Evolutionary conservation across 2,888 invertebrate genomes (phyloP), one percentile per base, ranked within the genome.

Genomic region (Minunthozetes semirufus): DNA sequence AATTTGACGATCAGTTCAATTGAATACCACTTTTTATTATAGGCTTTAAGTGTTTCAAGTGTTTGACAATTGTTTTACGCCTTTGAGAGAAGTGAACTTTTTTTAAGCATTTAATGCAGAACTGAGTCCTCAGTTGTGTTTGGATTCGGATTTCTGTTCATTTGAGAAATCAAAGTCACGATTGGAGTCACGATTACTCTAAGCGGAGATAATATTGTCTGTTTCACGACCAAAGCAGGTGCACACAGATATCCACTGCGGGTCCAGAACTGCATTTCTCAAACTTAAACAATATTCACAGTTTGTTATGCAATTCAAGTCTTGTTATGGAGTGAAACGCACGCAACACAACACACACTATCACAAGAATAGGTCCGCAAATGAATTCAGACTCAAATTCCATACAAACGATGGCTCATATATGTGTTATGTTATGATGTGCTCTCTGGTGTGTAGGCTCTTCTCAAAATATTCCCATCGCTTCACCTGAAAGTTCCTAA

Each of bases 161-260:
- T 25, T 70, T 70, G 42, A 70, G 70, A 70, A 70, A 46, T 70
- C 15, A 70, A 70, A 48, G 48, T 70, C 70, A 70, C 70, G 70
- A 70, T 48, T 70, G 48, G 48, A 48, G 48, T 70, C 70, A 70
- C 70, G 70, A 70, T 48, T 70, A 70, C 25, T 70, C 9, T 70
- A 48, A n/a, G 48, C 46, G 48, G 25, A 70, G 70, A 48, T 70
- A 70, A 70, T 70, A 70, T 70, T 70, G 70, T 70, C 48, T 70
- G 19, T 29, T 70, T 70, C 70, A 70, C 70, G 70, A 70, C 48
- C 11, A 15, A 27, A 27, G 70, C 70, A 70, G 70, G 70, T 70
- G 70, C 70, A 29, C 42, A 42, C 8, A 42, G 42, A 42, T 42
- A 8, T 42, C 42, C 42, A 42, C 8, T 42, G 13, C 42, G 42